Evolutionary conservation across 2,797 vertebrate species (phyloP).

Genomic region (Potorous gilbertii): DNA sequence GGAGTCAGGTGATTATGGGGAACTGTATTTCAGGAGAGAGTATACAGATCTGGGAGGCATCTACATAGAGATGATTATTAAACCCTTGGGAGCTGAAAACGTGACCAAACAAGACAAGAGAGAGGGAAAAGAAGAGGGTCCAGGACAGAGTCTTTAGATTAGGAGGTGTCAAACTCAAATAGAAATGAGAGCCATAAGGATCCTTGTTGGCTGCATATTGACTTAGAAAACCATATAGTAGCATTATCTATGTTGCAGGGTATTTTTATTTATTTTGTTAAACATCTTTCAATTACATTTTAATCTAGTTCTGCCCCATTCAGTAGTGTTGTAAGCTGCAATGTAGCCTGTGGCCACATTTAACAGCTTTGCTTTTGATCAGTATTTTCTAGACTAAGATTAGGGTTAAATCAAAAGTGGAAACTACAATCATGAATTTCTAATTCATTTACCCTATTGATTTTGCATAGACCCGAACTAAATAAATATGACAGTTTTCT

Average conservation of each 20-base stretch:
- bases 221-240: not conserved
- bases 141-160: not conserved
- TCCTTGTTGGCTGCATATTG: not conserved
- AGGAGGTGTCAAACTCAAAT: not conserved
- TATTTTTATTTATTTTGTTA: not conserved
- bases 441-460: constrained; percentile 24
- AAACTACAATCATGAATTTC: constrained; percentile 39
- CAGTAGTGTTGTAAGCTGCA: not conserved
- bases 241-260: not conserved
- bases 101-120: not conserved
- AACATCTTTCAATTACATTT: not conserved
- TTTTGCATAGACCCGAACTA: constrained; percentile 48
- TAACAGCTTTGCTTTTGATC: not conserved
- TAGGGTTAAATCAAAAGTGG: constrained; percentile 30
- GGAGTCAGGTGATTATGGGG: not conserved
- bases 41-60: not conserved
- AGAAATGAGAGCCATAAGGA: not conserved
- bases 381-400: constrained; percentile 50
- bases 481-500: constrained; percentile 60
- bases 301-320: not conserved
- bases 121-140: not conserved
- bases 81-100: no score
- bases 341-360: not conserved
- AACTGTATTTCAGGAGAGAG: not conserved
- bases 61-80: not conserved